Percentiles rank a stretch among this genome's conserved stretches.
These are phyloP conservation scores for Nibea albiflora DNA, from an alignment of 2,113 vertebrate genomes.

Conservation along the genomic window DNA sequence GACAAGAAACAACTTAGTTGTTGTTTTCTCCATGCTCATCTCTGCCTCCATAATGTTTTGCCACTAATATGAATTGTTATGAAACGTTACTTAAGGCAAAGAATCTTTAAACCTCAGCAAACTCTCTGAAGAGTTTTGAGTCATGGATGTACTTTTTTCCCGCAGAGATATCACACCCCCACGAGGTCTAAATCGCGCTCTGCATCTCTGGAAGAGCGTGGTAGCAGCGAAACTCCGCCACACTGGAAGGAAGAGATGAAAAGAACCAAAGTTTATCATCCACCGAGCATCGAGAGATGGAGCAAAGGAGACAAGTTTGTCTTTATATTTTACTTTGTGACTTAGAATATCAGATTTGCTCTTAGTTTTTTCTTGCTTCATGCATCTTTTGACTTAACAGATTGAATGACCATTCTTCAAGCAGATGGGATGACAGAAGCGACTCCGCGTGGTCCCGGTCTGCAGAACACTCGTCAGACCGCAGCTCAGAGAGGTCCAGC, in stretches of 20 bases:
- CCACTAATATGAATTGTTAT: background rate
- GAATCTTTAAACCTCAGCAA: background rate
- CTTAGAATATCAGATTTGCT: background rate
- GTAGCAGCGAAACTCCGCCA: slow-evolving; percentile 96
- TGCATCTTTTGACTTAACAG: slow-evolving; percentile 75
- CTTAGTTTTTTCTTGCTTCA: slow-evolving; percentile 33
- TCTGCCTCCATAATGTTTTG: background rate
- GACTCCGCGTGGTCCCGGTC: slow-evolving; percentile 91
- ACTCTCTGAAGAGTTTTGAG: background rate
- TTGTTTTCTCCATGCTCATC: background rate
- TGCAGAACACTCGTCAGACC: slow-evolving; percentile 86
- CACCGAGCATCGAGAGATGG: slow-evolving; percentile 92
- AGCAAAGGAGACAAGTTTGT: slow-evolving; percentile 96
- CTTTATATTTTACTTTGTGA: background rate
- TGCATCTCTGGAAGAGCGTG: slow-evolving; percentile 87
- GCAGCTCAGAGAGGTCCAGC: slow-evolving; percentile 84
- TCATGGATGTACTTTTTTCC: background rate
- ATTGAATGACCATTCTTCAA: slow-evolving; percentile 88
- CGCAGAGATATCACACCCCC: slow-evolving; percentile 95
- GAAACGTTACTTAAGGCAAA: background rate
- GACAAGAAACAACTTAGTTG: no score
- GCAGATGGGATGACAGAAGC: slow-evolving; percentile 92
- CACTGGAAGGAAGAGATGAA: slow-evolving; percentile 99
- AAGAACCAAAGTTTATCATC: slow-evolving; percentile 88
- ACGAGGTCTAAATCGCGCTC: slow-evolving; percentile 93